These are phyloP conservation scores for Schizotus pectinicornis DNA, from an alignment of 2,888 invertebrate genomes.

Conservation along the genomic window DNA sequence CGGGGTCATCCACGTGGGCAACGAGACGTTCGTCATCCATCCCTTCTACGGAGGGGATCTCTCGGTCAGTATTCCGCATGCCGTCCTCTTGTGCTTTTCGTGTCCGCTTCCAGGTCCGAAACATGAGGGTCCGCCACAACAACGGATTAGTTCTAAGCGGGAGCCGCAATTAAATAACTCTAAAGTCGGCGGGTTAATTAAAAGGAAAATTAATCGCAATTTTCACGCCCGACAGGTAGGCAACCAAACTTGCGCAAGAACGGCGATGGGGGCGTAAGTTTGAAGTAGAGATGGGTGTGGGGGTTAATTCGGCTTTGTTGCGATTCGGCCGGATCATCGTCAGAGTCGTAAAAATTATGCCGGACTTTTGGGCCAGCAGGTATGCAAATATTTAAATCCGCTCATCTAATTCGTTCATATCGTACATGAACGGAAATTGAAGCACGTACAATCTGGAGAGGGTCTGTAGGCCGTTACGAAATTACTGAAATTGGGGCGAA, in stretches of 20 bases:
- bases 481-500: slow-evolving; percentile 21
- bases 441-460: slow-evolving; percentile 33
- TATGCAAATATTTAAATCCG: too few species aligned
- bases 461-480: slow-evolving; percentile 37
- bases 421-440: slow-evolving; percentile 36
- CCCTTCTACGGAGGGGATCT: slow-evolving; percentile 97
- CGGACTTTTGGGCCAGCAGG: too few species aligned
- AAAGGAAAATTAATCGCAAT: too few species aligned
- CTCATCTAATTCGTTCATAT: slow-evolving; percentile 12
- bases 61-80: slow-evolving; percentile 79
- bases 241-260: neutral
- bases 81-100: neutral
- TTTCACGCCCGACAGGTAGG: neutral
- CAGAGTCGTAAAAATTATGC: too few species aligned
- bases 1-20: slow-evolving; percentile 96
- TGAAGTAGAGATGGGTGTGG: too few species aligned
- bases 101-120: neutral
- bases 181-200: too few species aligned
- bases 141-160: neutral
- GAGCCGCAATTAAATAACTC: too few species aligned
- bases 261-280: too few species aligned
- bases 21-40: slow-evolving; percentile 97
- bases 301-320: too few species aligned
- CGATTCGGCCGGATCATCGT: too few species aligned
- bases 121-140: neutral